Base-by-base conservation (phyloP, 2,113 vertebrate genomes). In the Rhynchomys soricoides region DNA sequence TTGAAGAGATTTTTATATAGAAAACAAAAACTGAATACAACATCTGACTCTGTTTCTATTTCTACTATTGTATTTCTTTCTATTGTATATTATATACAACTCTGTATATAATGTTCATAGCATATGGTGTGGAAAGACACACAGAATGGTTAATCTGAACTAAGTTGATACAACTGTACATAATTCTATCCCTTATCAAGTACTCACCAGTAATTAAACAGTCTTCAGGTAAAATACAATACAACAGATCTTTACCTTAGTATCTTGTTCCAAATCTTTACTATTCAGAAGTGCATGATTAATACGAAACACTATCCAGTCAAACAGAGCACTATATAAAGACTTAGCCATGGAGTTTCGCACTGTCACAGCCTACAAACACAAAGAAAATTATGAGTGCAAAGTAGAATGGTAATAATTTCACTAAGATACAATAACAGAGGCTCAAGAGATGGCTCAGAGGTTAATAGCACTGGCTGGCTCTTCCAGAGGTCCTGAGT, bases 281-380 rank as follows among this genome's bases (percentile, higher is more conserved):
- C 98, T 99, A 98, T 99, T 99, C 96, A 99, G 99, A 97, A 99
- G 99, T 0, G 99, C 99, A 0, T 99, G 99, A 98, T 99, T 99
- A 98, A 99, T 99, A 95, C 99, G 99, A 98, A 99, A 99, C 97
- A 99, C 99, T 11, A 99, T 99, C 99, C 99, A 99, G 98, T 99
- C 99, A 40, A 99, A 99, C 79, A 99, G 99, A 89, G 99, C 99
- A 0, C 99, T 99, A 98, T 99, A 99, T 86, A 99, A 96, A 0
- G 99, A 99, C 96, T 99, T 99, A 1, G 99, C 99, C 99, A 99
- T 99, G 62, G 99, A 99, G 98, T 99, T 99, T 48, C 99, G 98
- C 86, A 99, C 99, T 0, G 99, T 99, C 78, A 99, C 98, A 29
- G 99, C 99, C 99, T 99, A 98, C 6, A 98, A 26, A 94, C 22